Base-by-base conservation (phyloP, 1,140 invertebrate species). In the Drosophila equinoxialis region DNA sequence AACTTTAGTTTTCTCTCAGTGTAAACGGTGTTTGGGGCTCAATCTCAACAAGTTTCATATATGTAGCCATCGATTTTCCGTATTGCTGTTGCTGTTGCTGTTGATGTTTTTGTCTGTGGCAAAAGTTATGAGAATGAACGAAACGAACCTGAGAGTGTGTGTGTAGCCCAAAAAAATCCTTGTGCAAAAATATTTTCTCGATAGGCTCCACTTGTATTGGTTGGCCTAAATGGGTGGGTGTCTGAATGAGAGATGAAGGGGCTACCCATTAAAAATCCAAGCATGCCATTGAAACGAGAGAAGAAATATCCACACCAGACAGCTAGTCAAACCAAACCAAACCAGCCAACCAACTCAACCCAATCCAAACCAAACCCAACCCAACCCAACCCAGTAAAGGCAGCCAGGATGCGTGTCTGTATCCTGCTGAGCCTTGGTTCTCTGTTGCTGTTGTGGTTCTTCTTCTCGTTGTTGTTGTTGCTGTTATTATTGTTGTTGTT, bases 241-340 rank as follows among this genome's bases (percentile, higher is more conserved):
- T 23, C 45, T 20, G 45, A 51, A 51, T 51, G 45, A 23, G 59
- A 48, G 55, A 58, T 58, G 51, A 60, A 62, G 73, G 77, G 70
- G 78, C 62, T 69, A 63, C 60, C 73, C 79, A 81, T 81, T 81
- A 74, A 74, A 81, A 81, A 81, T 81, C 79, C 74, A 73, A 81
- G 77, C 62, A 77, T 73, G 72, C 68, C 72, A 72, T 65, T 81
- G 65, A 81, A 72, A 76, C 57, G 60, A 73, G 65, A 76, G 58
- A 51, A 58, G 26, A 35, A 58, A 58, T n/a, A 33, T 58, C 26
- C 45, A 51, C 17, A 51, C 17, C 45, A 30, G 30, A 30, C 35
- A 37, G 10, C 35, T 8, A 37, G 10, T 11, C 35, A 37, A 37
- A 8, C 35, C 30, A 30, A 37, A 37, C 35, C 35, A 6, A 35